Evolutionary conservation across 2,888 invertebrate species (phyloP), one percentile per base, ranked within the genome.

Genomic region (Hirtodrosophila duncani): DNA sequence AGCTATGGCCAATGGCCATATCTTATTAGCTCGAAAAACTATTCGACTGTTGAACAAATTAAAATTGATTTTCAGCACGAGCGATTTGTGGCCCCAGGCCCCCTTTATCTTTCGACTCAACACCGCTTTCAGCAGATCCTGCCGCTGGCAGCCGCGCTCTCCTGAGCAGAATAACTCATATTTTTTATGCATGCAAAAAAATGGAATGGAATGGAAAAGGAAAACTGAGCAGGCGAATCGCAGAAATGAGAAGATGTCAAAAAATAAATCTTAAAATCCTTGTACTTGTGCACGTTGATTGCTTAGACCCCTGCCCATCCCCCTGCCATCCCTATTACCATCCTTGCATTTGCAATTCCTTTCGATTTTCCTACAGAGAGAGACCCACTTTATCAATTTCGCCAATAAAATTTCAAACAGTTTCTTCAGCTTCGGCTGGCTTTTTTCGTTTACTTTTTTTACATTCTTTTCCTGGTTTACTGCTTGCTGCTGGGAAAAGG

Each of bases 321-420:
- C 14, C 17, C 13, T 13, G 3, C 13, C 16, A 10, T n/a, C 13
- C 9, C 9, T 4, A 26, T 36, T 13, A 17, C 30, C 33, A 31
- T 29, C 16, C 57, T 46, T 63, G 63, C 59, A 67, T 67, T 71
- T 65, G 58, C 63, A 60, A 71, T 65, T 78, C 60, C 60, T 58
- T 63, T 74, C 68, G 68, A 61, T 74, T 70, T 70, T 68, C 30
- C 57, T 61, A 51, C 63, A 77, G 66, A n/a, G n/a, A n/a, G n/a
- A n/a, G n/a, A n/a, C n/a, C 67, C 65, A 77, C 77, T 77, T 77
- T 79, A 77, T 77, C 75, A 77, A 77, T 77, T 77, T 70, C 53
- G 63, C 77, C 80, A 77, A 72, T 78, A 63, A 72, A 72, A 70
- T 63, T n/a, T 78, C 63, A 67, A 72, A 63, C 71, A 53, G 74